These are phyloP conservation scores for Drosophila cardini DNA, from an alignment of 1,140 invertebrate genomes.

Conservation along the genomic window DNA sequence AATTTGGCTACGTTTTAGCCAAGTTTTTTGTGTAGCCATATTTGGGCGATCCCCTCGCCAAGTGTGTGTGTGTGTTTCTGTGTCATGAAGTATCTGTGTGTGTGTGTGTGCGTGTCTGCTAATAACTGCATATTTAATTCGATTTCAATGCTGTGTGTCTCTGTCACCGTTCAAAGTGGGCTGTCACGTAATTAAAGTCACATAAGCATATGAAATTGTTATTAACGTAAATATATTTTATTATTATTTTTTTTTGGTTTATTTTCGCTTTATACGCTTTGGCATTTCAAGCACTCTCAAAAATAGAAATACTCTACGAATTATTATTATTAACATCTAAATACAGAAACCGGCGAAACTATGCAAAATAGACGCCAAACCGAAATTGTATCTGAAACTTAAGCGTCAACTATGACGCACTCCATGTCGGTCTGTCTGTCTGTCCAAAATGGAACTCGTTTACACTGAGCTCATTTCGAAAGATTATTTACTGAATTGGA, in stretches of 20 bases:
- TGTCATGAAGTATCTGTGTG: conserved; percentile 50
- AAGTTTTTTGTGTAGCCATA: conserved; percentile 43
- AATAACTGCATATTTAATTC: conserved; percentile 76
- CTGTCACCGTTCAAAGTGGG: conserved; percentile 41
- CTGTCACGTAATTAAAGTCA: conserved; percentile 79
- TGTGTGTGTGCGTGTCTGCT: conserved; percentile 26
- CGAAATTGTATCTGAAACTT: neutral
- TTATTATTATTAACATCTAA: neutral
- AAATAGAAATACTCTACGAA: conserved; percentile 34
- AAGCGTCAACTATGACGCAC: conserved; percentile 28
- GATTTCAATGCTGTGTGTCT: conserved; percentile 64
- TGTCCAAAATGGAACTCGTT: no score
- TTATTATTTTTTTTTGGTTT: conserved; percentile 18
- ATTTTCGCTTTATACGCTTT: conserved; percentile 57
- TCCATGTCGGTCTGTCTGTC: neutral
- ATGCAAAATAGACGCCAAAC: conserved; percentile 6
- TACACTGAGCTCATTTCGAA: neutral
- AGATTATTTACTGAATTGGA: conserved; percentile 8
- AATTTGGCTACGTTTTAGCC: conserved; percentile 42
- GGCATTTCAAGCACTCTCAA: conserved; percentile 55
- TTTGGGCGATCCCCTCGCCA: conserved; percentile 32
- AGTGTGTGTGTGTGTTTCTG: conserved; percentile 51
- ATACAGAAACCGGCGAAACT: conserved; percentile 12
- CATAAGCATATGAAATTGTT: conserved; percentile 62
- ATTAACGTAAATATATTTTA: conserved; percentile 10